Percentiles rank a stretch among this genome's conserved stretches.
These are phyloP conservation scores for Leptinotarsa lineolata DNA, from an alignment of 1,140 invertebrate genomes.

Conservation along the genomic window DNA sequence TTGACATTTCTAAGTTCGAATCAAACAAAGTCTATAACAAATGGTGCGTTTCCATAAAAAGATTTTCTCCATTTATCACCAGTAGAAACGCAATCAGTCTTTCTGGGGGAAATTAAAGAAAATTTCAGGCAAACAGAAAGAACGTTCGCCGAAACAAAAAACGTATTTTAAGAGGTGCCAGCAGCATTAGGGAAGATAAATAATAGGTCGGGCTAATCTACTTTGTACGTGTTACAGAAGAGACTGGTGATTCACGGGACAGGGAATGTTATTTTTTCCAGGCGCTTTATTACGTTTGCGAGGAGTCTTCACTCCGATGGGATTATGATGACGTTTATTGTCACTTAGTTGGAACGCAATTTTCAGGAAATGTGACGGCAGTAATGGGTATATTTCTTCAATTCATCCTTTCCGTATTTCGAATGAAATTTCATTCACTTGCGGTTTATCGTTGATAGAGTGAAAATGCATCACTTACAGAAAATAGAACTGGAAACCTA, in stretches of 20 bases:
- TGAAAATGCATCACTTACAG: too few species aligned
- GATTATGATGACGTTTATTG: slow-evolving; percentile 10
- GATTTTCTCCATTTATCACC: slow-evolving; percentile 15
- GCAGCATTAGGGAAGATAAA: slow-evolving; percentile 27
- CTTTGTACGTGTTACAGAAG: slow-evolving; percentile 28
- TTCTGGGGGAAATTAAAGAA: slow-evolving; percentile 22
- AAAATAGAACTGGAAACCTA: too few species aligned
- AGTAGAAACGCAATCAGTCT: slow-evolving; percentile 16
- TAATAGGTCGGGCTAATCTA: slow-evolving; percentile 28
- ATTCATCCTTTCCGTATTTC: too few species aligned
- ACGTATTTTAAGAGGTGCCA: slow-evolving; percentile 25
- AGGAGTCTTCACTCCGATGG: slow-evolving; percentile 4
- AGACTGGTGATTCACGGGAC: slow-evolving; percentile 23
- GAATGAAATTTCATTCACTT: too few species aligned
- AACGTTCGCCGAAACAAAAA: slow-evolving; percentile 10
- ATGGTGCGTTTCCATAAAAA: slow-evolving; percentile 16
- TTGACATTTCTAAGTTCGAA: not conserved
- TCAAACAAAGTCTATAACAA: not conserved
- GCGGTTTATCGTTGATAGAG: too few species aligned
- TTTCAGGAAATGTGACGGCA: not conserved
- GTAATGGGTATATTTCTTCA: not conserved
- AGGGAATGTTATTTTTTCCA: slow-evolving; percentile 27
- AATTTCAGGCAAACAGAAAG: not conserved
- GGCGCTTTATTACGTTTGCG: slow-evolving; percentile 15
- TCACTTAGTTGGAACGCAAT: slow-evolving; percentile 8